Evolutionary conservation across 2,797 vertebrate genomes (phyloP), one percentile per base, ranked within the genome.

Genomic region (Holocentrus rufus): DNA sequence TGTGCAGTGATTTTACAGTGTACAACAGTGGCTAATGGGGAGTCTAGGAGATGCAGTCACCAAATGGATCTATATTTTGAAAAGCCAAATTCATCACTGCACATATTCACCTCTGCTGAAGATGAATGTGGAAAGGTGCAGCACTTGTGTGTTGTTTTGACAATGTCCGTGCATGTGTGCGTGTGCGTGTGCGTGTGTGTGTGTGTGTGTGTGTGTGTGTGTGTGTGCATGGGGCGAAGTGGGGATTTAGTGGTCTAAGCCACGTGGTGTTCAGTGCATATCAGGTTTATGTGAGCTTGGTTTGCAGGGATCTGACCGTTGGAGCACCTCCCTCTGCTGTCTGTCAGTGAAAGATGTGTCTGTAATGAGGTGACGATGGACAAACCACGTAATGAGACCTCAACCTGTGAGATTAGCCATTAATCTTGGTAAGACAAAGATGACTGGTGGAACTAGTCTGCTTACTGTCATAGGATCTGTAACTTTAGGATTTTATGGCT

Each of bases 311-410:
- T 60, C 3, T 65, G 85, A 78, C 58, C 66, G 25, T 81, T 70
- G 22, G 46, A 77, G 56, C 11, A 67, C 80, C 74, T 87, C 57
- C 31, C 50, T 74, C 63, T 72, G 79, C 69, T 42, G 52, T 30
- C 77, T 71, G 80, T 64, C 76, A 89, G 65, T 91, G 88, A 92
- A 88, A 78, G 89, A 93, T 85, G 89, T 79, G 85, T 69, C 65
- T 65, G 54, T 93, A 88, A 80, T 87, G 83, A 84, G 85, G 79
- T 91, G 84, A 54, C 74, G 88, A 94, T 76, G 55, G 88, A 93
- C 83, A 81, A 77, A 67, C 77, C 86, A 83, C 79, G 88, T 77
- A 72, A 86, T 87, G 79, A 77, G 77, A 86, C 87, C 85, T 87
- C 88, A 89, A 91, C 87, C 82, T 85, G 69, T 60, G 78, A 90